Evolutionary conservation across 2,888 invertebrate genomes (phyloP), one percentile per base, ranked within the genome.

Genomic region (Nomada fucata): DNA sequence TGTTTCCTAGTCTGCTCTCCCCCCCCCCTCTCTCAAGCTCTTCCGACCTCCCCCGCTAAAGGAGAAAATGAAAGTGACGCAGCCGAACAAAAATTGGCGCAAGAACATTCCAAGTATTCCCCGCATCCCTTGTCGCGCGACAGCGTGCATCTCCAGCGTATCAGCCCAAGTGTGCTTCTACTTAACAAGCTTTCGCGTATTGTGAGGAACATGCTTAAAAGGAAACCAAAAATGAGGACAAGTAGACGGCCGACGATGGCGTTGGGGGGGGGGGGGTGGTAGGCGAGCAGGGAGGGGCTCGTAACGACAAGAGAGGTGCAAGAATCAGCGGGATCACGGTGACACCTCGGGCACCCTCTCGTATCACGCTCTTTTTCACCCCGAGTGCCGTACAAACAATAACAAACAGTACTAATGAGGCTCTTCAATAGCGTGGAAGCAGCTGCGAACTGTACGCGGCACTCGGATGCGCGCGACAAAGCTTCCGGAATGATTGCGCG

Each of bases 141-240:
- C 86, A 82, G 71, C 72, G 68, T 55, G 55, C 76, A 84, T 80
- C 82, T 85, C 88, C 83, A 36, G 84, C 87, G 88, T 90, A 92
- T 91, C 92, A 89, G 89, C 89, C 89, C 91, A 91, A 93, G 93
- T 92, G 90, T 91, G 88, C 92, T 93, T 92, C 84, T 92, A 91
- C 89, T 92, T 93, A 93, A 93, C 93, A 93, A 93, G 93, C 93
- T 91, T 93, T 92, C 91, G 89, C 90, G 90, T 92, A 93, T 93
- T 92, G 92, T 91, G 91, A 90, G 90, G 88, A 88, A 89, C 91
- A 91, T 93, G 91, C 91, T 93, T 93, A 93, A 93, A 93, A 93
- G 92, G 92, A 93, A 93, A 93, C 93, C 92, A 93, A 93, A 93
- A 93, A 93, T 92, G 91, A 87, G 93, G 92, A 92, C 93, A 93